A percentile compares a stretch with the other conserved stretches of the same genome.
Conservation (phyloP, 2,888 invertebrate genomes). For the Lithophane leautieri region DNA sequence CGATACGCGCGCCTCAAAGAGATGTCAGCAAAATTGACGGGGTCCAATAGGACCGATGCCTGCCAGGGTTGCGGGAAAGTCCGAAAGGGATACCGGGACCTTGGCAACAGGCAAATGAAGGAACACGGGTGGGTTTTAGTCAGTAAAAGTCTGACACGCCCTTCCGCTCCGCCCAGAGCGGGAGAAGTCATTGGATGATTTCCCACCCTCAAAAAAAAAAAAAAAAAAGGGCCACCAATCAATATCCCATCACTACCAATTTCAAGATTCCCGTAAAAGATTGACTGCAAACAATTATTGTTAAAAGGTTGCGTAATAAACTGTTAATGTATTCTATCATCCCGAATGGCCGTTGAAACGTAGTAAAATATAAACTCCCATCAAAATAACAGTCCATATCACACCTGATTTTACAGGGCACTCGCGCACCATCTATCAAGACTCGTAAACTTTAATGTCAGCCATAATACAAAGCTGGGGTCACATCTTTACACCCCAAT, state of each 20-base stretch:
- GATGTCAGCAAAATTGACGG: too few relatives aligned
- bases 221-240: constrained; percentile 16
- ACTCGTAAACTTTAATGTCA: constrained; percentile 62
- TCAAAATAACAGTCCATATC: constrained; percentile 56
- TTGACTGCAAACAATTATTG: constrained; percentile 29
- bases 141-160: too few relatives aligned
- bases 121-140: too few relatives aligned
- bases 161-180: too few relatives aligned
- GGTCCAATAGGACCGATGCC: too few relatives aligned
- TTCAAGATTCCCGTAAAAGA: constrained; percentile 2
- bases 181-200: too few relatives aligned
- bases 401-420: constrained; percentile 61
- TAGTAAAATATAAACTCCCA: constrained; percentile 45
- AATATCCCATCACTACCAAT: constrained; percentile 21
- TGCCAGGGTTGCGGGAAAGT: too few relatives aligned
- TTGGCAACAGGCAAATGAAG: too few relatives aligned
- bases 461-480: constrained; percentile 62
- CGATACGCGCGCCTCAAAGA: too few relatives aligned
- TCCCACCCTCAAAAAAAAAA: too few relatives aligned
- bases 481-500: constrained; percentile 65
- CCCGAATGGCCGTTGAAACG: constrained; percentile 25
- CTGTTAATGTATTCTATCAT: constrained; percentile 45
- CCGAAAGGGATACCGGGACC: too few relatives aligned
- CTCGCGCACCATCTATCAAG: constrained; percentile 55
- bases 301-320: constrained; percentile 22